Evolutionary conservation across 2,113 vertebrate species (phyloP).

Genomic region (Ascaphus truei): DNA sequence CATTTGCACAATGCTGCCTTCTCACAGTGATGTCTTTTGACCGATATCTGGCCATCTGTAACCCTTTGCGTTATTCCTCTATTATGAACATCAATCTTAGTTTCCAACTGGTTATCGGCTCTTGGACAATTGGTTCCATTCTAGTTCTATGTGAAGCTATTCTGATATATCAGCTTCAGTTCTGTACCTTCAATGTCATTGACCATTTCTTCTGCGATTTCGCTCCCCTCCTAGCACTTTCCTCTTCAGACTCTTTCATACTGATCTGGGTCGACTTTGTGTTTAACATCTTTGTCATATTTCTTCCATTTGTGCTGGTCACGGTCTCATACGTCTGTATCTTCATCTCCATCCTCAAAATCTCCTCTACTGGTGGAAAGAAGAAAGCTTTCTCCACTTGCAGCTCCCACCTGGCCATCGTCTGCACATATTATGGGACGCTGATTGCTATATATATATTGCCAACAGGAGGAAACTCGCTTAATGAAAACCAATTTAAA

Average conservation of each 20-base stretch:
- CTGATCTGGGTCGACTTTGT: neutral
- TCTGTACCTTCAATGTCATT: neutral
- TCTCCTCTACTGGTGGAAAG: neutral
- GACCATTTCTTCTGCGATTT: conserved; percentile 14
- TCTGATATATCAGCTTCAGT: neutral
- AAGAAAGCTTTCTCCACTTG: neutral
- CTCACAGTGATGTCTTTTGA: conserved; percentile 9
- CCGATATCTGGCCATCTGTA: neutral
- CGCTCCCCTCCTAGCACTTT: neutral
- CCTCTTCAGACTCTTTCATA: neutral
- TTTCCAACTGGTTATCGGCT: neutral
- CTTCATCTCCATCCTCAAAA: neutral
- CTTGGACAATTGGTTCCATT: neutral
- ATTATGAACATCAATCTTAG: neutral
- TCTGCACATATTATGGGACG: neutral
- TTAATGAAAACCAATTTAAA: neutral
- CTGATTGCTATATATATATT: neutral
- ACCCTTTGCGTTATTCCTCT: neutral
- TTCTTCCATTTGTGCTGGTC: neutral
- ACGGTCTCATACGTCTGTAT: neutral
- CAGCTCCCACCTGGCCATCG: neutral
- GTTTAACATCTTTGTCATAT: neutral
- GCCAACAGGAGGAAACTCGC: neutral
- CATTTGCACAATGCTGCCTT: neutral
- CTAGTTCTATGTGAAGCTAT: neutral